A percentile compares a stretch with the other conserved stretches of the same genome.
Evolutionary conservation across 1,140 invertebrate species (phyloP).

Genomic region (Megathymus violae): DNA sequence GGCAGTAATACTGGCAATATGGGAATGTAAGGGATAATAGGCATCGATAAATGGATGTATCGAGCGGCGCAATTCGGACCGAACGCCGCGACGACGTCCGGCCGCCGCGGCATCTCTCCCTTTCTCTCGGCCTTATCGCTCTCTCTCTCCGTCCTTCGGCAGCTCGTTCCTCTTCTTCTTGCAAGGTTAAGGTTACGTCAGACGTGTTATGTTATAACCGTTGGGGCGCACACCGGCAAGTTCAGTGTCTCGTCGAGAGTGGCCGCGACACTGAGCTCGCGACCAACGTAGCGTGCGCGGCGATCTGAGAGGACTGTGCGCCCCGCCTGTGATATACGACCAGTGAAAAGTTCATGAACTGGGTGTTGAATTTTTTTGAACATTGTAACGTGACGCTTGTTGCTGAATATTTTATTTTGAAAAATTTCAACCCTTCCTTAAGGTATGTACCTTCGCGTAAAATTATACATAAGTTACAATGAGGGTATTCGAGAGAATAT

Average conservation of each 20-base stretch:
- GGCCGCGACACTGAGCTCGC: slow-evolving; percentile 76
- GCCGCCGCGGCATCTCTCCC: slow-evolving; percentile 66
- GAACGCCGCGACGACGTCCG: slow-evolving; percentile 53
- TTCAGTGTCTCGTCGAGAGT: slow-evolving; percentile 84
- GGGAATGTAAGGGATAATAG: slow-evolving; percentile 40
- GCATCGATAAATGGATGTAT: slow-evolving; percentile 39
- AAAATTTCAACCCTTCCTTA: slow-evolving; percentile 36
- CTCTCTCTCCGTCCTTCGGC: slow-evolving; percentile 83
- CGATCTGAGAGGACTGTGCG: slow-evolving; percentile 73
- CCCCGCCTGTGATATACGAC: slow-evolving; percentile 74
- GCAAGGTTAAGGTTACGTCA: slow-evolving; percentile 84
- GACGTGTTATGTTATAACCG: slow-evolving; percentile 84
- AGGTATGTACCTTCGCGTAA: slow-evolving; percentile 48
- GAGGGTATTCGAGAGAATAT: too few relatives aligned
- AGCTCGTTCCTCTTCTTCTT: slow-evolving; percentile 83
- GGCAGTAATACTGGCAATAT: slow-evolving; percentile 19
- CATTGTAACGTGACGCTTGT: slow-evolving; percentile 63
- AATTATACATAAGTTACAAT: slow-evolving; percentile 12
- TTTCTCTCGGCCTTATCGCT: slow-evolving; percentile 76
- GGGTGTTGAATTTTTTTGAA: slow-evolving; percentile 79
- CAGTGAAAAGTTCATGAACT: slow-evolving; percentile 83
- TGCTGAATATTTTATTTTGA: slow-evolving; percentile 33
- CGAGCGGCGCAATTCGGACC: slow-evolving; percentile 36
- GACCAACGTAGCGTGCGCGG: slow-evolving; percentile 62
- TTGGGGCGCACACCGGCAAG: slow-evolving; percentile 81